Percentiles rank a stretch among this genome's conserved stretches.
These are phyloP conservation scores for Numenius arquata DNA, from an alignment of 2,113 vertebrate species.

Conservation along the genomic window DNA sequence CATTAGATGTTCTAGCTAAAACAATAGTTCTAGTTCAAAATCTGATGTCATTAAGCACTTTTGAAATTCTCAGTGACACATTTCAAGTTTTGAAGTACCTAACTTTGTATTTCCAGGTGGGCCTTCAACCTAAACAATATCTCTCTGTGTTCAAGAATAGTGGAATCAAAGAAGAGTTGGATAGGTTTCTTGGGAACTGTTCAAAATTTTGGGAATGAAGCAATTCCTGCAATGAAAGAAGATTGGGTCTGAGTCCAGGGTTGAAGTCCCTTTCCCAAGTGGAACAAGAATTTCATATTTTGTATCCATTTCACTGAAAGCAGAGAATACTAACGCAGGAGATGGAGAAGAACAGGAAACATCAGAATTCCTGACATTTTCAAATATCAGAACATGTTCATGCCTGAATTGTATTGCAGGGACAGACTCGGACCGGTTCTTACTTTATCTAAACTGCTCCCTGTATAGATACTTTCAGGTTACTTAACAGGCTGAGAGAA, in stretches of 20 bases:
- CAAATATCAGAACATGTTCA: neutral
- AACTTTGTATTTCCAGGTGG: neutral
- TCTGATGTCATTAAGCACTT: neutral
- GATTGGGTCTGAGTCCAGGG: neutral
- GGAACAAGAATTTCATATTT: neutral
- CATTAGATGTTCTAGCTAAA: neutral
- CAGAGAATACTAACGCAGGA: neutral
- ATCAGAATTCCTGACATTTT: neutral
- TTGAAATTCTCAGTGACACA: neutral
- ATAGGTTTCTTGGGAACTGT: neutral
- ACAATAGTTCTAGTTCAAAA: slow-evolving; percentile 30
- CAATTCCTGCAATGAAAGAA: neutral
- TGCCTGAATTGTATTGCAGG: neutral
- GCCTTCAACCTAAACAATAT: neutral
- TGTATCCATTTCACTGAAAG: neutral
- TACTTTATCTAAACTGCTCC: neutral
- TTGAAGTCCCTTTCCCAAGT: neutral
- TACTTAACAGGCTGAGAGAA: neutral
- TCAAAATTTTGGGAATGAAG: neutral
- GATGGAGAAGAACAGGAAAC: neutral
- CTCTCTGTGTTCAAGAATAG: neutral
- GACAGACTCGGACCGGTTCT: neutral
- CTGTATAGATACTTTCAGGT: neutral
- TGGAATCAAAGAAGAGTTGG: neutral
- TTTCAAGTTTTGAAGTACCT: neutral